Evolutionary conservation across 2,888 invertebrate genomes (phyloP).

Genomic region (Hedya salicella): DNA sequence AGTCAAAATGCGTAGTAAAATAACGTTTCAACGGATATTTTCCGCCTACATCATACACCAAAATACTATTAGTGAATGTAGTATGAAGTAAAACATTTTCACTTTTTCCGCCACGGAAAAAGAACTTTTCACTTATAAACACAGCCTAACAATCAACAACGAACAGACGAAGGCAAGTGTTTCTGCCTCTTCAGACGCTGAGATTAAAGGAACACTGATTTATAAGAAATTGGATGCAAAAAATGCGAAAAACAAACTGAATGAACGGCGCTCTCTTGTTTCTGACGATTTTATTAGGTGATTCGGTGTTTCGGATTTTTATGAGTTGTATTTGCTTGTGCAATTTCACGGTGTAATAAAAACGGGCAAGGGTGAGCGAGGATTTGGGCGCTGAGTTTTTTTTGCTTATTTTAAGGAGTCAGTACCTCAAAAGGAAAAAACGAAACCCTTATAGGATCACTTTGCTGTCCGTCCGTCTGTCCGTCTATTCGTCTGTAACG

Average conservation of each 20-base stretch:
- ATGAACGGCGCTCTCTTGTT: constrained; percentile 15
- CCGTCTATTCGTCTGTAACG: no score
- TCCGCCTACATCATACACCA: not conserved
- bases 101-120: not conserved
- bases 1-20: no score
- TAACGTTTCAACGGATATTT: no score
- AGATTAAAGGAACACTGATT: constrained; percentile 34
- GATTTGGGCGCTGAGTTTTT: not conserved
- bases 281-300: constrained; percentile 22
- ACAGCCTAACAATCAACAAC: constrained; percentile 25
- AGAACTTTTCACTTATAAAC: constrained; percentile 7
- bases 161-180: constrained; percentile 23
- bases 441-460: no score
- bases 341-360: not conserved
- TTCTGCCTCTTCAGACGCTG: constrained; percentile 11
- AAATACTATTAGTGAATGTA: not conserved
- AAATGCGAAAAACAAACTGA: constrained; percentile 19
- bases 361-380: not conserved
- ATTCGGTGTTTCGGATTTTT: constrained; percentile 21
- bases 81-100: not conserved
- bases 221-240: constrained; percentile 32
- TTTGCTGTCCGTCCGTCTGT: no score
- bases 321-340: not conserved
- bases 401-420: no score
- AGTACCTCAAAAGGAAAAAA: no score